These are phyloP conservation scores for Rana temporaria DNA, from an alignment of 2,113 vertebrate genomes.

Conservation along the genomic window DNA sequence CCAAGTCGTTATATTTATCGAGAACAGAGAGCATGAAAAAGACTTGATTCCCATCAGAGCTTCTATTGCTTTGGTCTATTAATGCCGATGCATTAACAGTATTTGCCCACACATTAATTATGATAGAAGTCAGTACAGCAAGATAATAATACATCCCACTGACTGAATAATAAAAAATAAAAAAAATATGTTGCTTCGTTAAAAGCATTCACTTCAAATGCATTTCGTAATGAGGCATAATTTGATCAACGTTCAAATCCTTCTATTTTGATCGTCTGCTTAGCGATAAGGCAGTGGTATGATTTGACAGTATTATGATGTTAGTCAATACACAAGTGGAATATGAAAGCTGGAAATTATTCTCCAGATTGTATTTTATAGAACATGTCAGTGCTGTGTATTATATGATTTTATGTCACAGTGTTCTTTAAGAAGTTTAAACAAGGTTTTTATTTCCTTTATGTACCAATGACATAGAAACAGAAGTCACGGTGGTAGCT, in stretches of 20 bases:
- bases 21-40: no score
- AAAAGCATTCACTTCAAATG: background rate
- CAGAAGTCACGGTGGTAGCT: no score
- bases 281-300: background rate
- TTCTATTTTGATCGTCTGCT: background rate
- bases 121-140: constrained; percentile 1
- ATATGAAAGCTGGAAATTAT: no score
- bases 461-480: no score
- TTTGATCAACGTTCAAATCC: background rate
- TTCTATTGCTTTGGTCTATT: background rate
- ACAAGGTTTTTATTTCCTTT: no score
- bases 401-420: no score
- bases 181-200: background rate
- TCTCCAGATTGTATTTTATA: no score
- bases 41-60: background rate
- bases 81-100: background rate
- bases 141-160: background rate
- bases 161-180: background rate
- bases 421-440: no score
- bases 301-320: background rate
- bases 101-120: constrained; percentile 8
- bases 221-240: background rate
- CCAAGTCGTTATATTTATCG: no score
- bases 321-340: no score
- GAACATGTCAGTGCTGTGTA: no score